Conservation (phyloP, 2,113 vertebrate species). For the Hyaena hyaena region DNA sequence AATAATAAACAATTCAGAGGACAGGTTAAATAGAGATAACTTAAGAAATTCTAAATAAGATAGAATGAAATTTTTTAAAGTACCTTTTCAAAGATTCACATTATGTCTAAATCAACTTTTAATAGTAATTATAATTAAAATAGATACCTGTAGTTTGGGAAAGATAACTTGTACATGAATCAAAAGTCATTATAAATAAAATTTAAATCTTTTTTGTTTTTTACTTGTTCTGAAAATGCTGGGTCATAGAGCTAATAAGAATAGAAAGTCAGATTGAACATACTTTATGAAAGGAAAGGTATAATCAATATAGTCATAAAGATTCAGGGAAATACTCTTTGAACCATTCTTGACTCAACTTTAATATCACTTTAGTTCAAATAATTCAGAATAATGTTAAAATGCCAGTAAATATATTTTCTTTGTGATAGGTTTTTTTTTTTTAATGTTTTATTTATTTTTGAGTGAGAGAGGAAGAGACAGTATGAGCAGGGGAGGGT, state of each 20-base stretch:
- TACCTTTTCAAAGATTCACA: constrained; percentile 42
- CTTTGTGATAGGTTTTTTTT: constrained; percentile 29
- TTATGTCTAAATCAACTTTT: constrained; percentile 53
- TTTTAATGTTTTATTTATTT: too few species aligned
- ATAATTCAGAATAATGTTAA: constrained; percentile 54
- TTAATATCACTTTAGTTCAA: constrained; percentile 26
- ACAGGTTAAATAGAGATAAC: constrained; percentile 43
- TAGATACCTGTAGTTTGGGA: constrained; percentile 13
- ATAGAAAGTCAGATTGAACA: not conserved
- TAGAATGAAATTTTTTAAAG: constrained; percentile 24
- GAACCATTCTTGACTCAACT: constrained; percentile 10
- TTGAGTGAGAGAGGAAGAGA: too few species aligned
- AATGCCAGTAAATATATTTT: constrained; percentile 9
- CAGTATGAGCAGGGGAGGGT: too few species aligned
- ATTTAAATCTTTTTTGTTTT: constrained; percentile 33
- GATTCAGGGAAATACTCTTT: not conserved
- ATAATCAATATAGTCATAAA: not conserved
- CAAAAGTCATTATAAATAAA: constrained; percentile 20
- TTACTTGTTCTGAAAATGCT: constrained; percentile 26
- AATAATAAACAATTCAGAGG: not conserved
- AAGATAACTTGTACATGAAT: constrained; percentile 40
- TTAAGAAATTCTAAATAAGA: constrained; percentile 53
- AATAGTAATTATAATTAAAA: constrained; percentile 59
- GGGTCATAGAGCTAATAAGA: not conserved
- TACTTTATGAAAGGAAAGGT: not conserved